Conservation (phyloP, 2,797 vertebrate species). For the Sebastes iracundus region DNA sequence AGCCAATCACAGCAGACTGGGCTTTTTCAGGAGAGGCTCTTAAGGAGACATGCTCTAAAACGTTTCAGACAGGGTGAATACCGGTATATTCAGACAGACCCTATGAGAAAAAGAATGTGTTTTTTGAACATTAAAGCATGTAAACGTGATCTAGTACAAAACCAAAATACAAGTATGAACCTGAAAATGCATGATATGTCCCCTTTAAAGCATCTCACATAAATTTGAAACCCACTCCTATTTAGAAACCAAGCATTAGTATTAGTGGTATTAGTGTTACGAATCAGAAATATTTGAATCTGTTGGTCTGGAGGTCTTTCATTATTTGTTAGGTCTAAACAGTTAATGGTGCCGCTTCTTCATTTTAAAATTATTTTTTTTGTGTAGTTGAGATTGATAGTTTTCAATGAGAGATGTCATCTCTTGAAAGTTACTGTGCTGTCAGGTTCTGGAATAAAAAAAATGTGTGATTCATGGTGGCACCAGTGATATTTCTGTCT, state of each 20-base stretch:
- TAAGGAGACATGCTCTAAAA: too few species aligned
- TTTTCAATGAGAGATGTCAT: background rate
- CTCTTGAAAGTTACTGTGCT: background rate
- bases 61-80: too few species aligned
- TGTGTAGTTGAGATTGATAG: background rate
- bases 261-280: too few species aligned
- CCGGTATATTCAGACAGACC: too few species aligned
- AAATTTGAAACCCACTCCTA: accelerated
- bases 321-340: background rate
- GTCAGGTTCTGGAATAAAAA: background rate
- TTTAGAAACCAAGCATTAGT: background rate
- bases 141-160: too few species aligned
- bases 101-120: too few species aligned
- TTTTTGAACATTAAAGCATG: accelerated
- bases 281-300: background rate
- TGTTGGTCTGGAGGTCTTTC: background rate
- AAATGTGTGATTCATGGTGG: background rate
- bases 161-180: too few species aligned
- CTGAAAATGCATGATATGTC: too few species aligned
- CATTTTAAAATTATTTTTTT: background rate
- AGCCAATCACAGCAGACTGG: too few species aligned
- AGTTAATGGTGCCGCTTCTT: background rate
- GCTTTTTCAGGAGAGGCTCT: too few species aligned
- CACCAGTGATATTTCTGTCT: background rate
- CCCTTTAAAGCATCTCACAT: background rate